Evolutionary conservation across 2,888 invertebrate species (phyloP).

Genomic region (Tupiocoris notatus): DNA sequence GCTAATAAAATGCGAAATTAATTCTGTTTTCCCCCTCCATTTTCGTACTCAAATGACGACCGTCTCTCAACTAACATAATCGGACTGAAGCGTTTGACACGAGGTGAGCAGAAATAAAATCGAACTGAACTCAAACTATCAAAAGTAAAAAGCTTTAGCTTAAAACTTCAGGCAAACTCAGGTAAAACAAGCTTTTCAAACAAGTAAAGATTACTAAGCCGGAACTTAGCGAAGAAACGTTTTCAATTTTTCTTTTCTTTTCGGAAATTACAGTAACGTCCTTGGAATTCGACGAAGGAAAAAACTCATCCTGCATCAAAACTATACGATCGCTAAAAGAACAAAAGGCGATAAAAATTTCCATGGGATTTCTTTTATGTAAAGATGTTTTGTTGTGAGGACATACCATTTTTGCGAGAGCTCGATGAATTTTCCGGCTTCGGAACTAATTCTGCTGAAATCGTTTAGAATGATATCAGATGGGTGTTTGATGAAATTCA

Average conservation of each 20-base stretch:
- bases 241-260: no score
- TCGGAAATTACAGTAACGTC: background rate
- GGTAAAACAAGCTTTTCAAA: background rate
- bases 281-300: background rate
- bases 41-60: no score
- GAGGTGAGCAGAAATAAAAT: background rate
- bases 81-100: background rate
- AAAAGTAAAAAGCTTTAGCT: background rate
- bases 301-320: background rate
- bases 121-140: background rate
- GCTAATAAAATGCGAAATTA: no score
- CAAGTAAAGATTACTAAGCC: background rate
- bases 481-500: slow-evolving; percentile 25
- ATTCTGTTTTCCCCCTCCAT: no score
- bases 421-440: slow-evolving; percentile 36
- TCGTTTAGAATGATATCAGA: slow-evolving; percentile 25
- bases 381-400: slow-evolving; percentile 18
- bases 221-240: background rate
- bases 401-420: slow-evolving; percentile 40
- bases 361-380: background rate
- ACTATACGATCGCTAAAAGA: background rate
- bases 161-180: background rate
- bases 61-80: background rate
- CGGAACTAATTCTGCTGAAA: slow-evolving; percentile 36
- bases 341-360: background rate